These are phyloP conservation scores for Lepisosteus oculatus DNA, from an alignment of 2,113 vertebrate species.

Conservation along the genomic window DNA sequence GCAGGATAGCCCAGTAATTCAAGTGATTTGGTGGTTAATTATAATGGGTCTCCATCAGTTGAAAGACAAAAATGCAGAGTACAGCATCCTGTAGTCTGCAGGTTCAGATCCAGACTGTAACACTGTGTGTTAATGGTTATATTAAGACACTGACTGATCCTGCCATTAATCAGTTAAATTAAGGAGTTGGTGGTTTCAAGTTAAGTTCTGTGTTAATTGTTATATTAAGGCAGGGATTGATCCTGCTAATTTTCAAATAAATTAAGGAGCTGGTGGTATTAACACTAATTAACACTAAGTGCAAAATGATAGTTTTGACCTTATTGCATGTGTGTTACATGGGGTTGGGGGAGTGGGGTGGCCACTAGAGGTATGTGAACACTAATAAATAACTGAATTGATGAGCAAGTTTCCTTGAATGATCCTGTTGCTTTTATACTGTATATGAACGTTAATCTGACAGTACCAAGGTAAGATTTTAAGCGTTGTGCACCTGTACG, in stretches of 20 bases:
- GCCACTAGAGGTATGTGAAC: background rate
- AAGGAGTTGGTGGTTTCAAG: background rate
- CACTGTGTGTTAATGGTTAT: too few relatives aligned
- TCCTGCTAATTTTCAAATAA: background rate
- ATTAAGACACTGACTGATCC: background rate
- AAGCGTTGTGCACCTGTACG: slow-evolving; percentile 45
- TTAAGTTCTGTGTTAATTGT: background rate
- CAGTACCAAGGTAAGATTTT: background rate
- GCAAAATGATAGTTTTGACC: too few relatives aligned
- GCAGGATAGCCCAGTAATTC: background rate
- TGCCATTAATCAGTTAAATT: background rate
- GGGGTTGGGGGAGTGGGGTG: background rate
- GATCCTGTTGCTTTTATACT: background rate
- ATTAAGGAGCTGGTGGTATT: background rate
- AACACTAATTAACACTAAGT: too few relatives aligned
- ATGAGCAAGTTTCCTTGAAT: background rate
- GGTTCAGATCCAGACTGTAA: too few relatives aligned
- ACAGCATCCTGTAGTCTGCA: background rate
- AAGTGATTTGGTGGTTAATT: background rate
- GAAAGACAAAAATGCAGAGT: background rate
- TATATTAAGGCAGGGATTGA: background rate
- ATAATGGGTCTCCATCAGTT: background rate
- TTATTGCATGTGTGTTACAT: too few relatives aligned
- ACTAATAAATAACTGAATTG: background rate
- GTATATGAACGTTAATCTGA: background rate